These are phyloP conservation scores for Creontiades dilutus DNA, from an alignment of 2,888 invertebrate species.

Conservation along the genomic window DNA sequence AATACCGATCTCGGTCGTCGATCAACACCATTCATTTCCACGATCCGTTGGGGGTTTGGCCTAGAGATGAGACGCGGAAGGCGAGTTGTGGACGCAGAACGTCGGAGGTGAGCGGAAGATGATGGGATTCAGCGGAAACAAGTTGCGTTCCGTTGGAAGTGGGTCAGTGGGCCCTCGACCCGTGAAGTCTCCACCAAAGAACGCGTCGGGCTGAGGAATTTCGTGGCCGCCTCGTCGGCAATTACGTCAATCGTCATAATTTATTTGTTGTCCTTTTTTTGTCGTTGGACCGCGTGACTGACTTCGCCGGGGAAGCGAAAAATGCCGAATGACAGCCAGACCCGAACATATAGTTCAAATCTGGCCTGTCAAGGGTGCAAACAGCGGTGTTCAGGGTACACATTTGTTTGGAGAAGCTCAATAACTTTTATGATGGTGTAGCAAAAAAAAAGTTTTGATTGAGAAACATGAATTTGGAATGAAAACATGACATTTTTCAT, in stretches of 20 bases:
- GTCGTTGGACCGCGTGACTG: neutral
- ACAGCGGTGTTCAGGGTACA: too few relatives aligned
- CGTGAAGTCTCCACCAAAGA: neutral
- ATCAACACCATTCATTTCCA: too few relatives aligned
- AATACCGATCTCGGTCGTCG: too few relatives aligned
- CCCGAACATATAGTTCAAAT: too few relatives aligned
- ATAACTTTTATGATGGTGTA: too few relatives aligned
- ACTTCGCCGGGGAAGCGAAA: neutral
- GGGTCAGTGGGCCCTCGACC: constrained; percentile 13
- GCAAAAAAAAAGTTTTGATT: too few relatives aligned
- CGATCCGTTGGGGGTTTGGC: too few relatives aligned
- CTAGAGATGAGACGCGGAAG: neutral
- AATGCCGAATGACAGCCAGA: neutral
- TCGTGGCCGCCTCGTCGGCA: neutral
- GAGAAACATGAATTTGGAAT: too few relatives aligned
- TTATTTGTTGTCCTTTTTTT: neutral
- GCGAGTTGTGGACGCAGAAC: neutral
- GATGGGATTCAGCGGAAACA: constrained; percentile 8
- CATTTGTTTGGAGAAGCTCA: too few relatives aligned
- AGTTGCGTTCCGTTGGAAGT: constrained; percentile 31
- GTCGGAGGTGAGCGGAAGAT: neutral
- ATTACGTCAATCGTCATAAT: constrained; percentile 35
- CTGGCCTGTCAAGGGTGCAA: too few relatives aligned
- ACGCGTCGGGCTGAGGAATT: neutral
- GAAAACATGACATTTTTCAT: too few relatives aligned